These are phyloP conservation scores for Sebastes nivosus DNA, from an alignment of 2,797 vertebrate species.

Conservation along the genomic window DNA sequence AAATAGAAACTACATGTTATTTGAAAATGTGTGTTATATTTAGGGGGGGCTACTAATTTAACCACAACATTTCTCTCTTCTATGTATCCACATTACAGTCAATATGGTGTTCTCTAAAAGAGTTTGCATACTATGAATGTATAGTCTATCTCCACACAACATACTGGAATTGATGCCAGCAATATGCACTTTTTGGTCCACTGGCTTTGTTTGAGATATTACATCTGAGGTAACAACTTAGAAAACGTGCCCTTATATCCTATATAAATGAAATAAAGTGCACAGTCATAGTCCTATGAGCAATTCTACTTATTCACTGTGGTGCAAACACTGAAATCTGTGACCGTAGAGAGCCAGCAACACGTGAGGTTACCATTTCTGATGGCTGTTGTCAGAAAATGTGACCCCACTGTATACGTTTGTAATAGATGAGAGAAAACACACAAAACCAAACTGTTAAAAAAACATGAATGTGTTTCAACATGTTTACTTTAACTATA, in stretches of 20 bases:
- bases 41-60: not conserved
- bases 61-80: no score
- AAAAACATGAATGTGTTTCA: no score
- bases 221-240: not conserved
- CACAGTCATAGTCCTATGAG: not conserved
- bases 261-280: not conserved
- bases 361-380: no score
- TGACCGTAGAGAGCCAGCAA: no score
- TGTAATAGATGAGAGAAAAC: no score
- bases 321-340: no score
- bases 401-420: no score
- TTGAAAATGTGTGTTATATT: not conserved
- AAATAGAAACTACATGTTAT: constrained; percentile 17
- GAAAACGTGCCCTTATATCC: not conserved
- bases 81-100: not conserved
- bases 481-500: no score
- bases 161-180: not conserved
- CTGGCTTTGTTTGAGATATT: not conserved
- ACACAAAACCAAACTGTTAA: no score
- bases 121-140: not conserved
- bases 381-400: no score
- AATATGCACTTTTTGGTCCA: not conserved
- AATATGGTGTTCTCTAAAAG: not conserved
- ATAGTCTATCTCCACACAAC: not conserved
- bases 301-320: not conserved